phyloP scores from a whole-genome alignment of 2,888 invertebrate species.

The Diabrotica balteata region DNA sequence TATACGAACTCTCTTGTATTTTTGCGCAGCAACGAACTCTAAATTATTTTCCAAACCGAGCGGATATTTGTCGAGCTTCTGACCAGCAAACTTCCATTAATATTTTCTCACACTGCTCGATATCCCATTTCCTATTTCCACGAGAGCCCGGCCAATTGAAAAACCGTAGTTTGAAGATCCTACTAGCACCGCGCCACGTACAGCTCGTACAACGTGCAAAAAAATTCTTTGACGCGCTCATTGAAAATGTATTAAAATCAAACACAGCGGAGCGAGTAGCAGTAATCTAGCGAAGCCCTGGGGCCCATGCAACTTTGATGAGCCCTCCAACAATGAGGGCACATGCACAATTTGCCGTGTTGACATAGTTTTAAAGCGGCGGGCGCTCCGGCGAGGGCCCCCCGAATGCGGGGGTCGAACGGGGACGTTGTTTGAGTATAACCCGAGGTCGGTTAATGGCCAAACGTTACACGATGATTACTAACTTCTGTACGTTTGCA shows the following conservation, averaged over 20 bases:
- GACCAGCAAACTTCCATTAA: constrained; percentile 1
- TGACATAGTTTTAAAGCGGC: constrained; percentile 60
- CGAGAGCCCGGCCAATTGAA: constrained; percentile 26
- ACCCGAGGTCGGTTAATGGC: constrained; percentile 2
- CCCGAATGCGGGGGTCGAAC: constrained; percentile 10
- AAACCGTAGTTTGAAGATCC: constrained; percentile 38
- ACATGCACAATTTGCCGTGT: constrained; percentile 62
- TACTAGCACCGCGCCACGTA: not conserved
- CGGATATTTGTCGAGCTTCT: not conserved
- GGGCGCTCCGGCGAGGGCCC: constrained; percentile 44
- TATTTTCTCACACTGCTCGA: constrained; percentile 4
- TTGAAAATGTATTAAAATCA: constrained; percentile 62
- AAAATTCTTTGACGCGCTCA: constrained; percentile 57
- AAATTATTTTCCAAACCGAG: too few species aligned
- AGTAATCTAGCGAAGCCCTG: constrained; percentile 49
- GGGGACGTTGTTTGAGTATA: not conserved
- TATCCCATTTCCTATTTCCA: constrained; percentile 1
- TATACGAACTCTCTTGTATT: too few species aligned
- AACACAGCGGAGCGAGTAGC: constrained; percentile 47
- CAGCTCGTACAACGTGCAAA: constrained; percentile 6
- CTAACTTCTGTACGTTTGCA: not conserved
- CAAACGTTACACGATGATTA: not conserved
- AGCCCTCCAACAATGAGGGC: constrained; percentile 57
- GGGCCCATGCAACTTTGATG: constrained; percentile 59
- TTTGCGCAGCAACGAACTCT: too few species aligned